A percentile compares a stretch with the other conserved stretches of the same genome.
Evolutionary conservation across 92 coral and sea anemone genomes (phyloP).

Genomic region (Epizoanthus stellaris): DNA sequence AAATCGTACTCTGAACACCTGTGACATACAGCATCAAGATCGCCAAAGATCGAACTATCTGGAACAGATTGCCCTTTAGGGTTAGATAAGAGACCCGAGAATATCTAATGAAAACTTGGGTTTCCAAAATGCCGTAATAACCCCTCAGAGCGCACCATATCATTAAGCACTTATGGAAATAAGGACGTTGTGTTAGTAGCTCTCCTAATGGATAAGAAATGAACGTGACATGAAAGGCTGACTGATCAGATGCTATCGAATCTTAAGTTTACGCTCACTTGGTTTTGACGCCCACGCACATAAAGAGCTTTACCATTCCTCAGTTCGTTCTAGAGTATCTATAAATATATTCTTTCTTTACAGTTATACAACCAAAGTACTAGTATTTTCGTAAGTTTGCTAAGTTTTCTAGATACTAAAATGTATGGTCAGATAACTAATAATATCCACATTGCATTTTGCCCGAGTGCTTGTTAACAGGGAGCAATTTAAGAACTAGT

Average conservation of each 20-base stretch:
- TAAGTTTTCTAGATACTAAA: not conserved
- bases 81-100: conserved; percentile 30
- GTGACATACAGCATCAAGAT: conserved; percentile 44
- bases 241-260: conserved; percentile 47
- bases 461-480: not conserved
- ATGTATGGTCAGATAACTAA: not conserved
- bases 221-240: conserved; percentile 31
- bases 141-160: conserved; percentile 37
- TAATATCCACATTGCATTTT: not conserved
- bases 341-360: not conserved
- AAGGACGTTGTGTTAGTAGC: conserved; percentile 35
- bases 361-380: not conserved
- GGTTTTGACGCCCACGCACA: conserved; percentile 48
- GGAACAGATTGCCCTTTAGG: conserved; percentile 43
- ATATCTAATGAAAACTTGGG: conserved; percentile 6
- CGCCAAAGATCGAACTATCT: conserved; percentile 26
- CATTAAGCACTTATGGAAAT: conserved; percentile 48
- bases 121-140: conserved; percentile 38
- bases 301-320: not conserved
- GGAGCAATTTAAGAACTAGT: conserved; percentile 1
- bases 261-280: conserved; percentile 42
- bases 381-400: not conserved
- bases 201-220: conserved; percentile 40
- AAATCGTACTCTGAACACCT: conserved; percentile 16
- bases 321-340: conserved; percentile 17